Evolutionary conservation across 2,888 invertebrate species (phyloP), one percentile per base, ranked within the genome.

Genomic region (Nematopogon swammerdamellus): DNA sequence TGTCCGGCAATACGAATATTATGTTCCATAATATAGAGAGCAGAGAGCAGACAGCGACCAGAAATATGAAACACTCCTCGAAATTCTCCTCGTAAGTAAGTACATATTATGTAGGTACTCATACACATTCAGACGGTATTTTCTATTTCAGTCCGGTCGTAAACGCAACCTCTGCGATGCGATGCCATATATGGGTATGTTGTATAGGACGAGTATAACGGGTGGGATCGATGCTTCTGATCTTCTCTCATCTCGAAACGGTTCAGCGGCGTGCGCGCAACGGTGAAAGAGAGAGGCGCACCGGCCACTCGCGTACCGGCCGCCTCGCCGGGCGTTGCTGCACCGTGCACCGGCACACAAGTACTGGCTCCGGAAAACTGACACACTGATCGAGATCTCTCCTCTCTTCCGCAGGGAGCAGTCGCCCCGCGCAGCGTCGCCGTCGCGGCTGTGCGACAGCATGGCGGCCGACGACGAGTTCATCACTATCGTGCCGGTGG

Each of bases 401-500:
- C 18, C n/a, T 44, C 44, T 44, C 16, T 3, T 18, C 44, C 44
- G 66, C 63, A 60, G 65, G 60, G 58, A 59, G 59, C 59, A n/a
- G n/a, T n/a, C 58, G 60, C 56, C 61, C 58, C 56, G 58, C 60
- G 61, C 62, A 59, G 65, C 63, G 65, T 65, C 67, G 68, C 63
- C 59, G 58, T 62, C 72, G 66, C 72, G 75, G 70, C 55, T 77
- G 77, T 77, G 77, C 77, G 72, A 68, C 75, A 60, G 72, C 16
- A 44, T 71, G 60, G 65, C 62, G 60, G 64, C 63, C 62, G 72
- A 60, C 52, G 80, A 80, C 56, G 82, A 82, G 63, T 83, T 82
- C 60, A 81, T 83, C 59, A 83, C 83, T 53, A 83, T 83, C 56
- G 83, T 83, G 55, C 79, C 82, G 57, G 82, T 83, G 54, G 83